Evolutionary conservation across 2,888 invertebrate genomes (phyloP).

Genomic region (Tribolium freemani): DNA sequence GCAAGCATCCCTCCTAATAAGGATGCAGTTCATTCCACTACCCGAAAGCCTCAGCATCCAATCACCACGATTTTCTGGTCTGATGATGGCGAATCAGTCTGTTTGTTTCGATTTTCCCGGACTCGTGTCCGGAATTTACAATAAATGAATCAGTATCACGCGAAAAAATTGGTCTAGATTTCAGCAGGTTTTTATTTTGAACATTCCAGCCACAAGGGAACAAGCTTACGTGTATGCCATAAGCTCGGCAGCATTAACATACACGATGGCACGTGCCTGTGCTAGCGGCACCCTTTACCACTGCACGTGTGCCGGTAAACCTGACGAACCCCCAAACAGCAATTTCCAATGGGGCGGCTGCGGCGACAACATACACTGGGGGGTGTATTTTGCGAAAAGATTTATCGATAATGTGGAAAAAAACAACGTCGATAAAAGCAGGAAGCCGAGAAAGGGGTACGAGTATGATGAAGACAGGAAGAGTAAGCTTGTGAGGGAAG

Average conservation of each 20-base stretch:
- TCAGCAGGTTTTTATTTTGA: not conserved
- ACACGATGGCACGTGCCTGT: slow-evolving; percentile 84
- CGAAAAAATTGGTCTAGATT: not conserved
- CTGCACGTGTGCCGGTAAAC: slow-evolving; percentile 84
- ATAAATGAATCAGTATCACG: slow-evolving; percentile 10
- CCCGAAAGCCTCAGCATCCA: not conserved
- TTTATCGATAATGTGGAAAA: slow-evolving; percentile 79
- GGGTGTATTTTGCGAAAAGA: slow-evolving; percentile 78
- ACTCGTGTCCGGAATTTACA: slow-evolving; percentile 11
- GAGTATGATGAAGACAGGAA: slow-evolving; percentile 60
- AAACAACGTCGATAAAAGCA: slow-evolving; percentile 66
- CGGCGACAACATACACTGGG: slow-evolving; percentile 85
- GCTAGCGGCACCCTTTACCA: slow-evolving; percentile 81
- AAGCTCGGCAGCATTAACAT: slow-evolving; percentile 83
- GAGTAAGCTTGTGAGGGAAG: slow-evolving; percentile 66
- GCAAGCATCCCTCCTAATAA: slow-evolving; percentile 17
- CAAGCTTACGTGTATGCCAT: slow-evolving; percentile 89
- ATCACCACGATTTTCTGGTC: slow-evolving; percentile 20
- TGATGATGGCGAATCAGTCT: slow-evolving; percentile 4
- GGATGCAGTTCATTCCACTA: not conserved
- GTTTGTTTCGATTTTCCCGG: slow-evolving; percentile 12
- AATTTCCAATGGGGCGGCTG: slow-evolving; percentile 91
- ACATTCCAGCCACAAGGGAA: slow-evolving; percentile 81
- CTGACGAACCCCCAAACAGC: slow-evolving; percentile 76
- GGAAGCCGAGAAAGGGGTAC: slow-evolving; percentile 66